Evolutionary conservation across 2,888 invertebrate species (phyloP).

Genomic region (Parthenolecanium corni): DNA sequence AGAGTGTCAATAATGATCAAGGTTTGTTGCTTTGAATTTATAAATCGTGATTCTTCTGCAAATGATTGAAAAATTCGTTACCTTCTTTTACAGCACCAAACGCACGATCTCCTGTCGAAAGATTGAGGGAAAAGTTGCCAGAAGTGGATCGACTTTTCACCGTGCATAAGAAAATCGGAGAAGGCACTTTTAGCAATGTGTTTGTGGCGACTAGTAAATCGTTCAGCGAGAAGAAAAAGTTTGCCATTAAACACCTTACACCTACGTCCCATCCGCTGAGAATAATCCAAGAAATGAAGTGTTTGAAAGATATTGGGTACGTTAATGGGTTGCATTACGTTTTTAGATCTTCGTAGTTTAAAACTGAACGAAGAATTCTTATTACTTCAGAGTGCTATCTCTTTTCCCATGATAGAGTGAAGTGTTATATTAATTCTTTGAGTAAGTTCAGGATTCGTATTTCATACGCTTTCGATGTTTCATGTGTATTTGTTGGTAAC

Average conservation of each 20-base stretch:
- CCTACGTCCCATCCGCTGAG: conserved; percentile 75
- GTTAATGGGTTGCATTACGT: conserved; percentile 24
- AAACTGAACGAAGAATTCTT: not conserved
- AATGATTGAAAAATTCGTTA: too few species aligned
- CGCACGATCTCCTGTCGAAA: not conserved
- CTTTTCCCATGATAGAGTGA: not conserved
- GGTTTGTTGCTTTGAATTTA: too few species aligned
- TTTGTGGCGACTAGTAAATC: conserved; percentile 58
- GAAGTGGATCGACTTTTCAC: conserved; percentile 13
- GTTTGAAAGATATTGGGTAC: conserved; percentile 65
- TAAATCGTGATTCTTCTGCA: not conserved
- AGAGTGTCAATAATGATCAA: too few species aligned
- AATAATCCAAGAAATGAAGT: conserved; percentile 67
- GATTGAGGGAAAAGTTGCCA: conserved; percentile 10
- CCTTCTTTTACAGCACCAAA: not conserved
- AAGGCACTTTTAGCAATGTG: conserved; percentile 80
- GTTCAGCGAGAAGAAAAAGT: conserved; percentile 44
- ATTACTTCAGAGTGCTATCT: too few species aligned
- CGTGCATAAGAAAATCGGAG: conserved; percentile 50
- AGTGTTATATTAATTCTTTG: not conserved
- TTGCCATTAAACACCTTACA: conserved; percentile 75
- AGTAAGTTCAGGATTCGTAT: too few species aligned
- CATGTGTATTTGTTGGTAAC: too few species aligned
- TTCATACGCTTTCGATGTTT: too few species aligned
- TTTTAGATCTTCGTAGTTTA: not conserved